Conservation (phyloP, 2,797 vertebrate species). For the Caiman crocodilus region DNA sequence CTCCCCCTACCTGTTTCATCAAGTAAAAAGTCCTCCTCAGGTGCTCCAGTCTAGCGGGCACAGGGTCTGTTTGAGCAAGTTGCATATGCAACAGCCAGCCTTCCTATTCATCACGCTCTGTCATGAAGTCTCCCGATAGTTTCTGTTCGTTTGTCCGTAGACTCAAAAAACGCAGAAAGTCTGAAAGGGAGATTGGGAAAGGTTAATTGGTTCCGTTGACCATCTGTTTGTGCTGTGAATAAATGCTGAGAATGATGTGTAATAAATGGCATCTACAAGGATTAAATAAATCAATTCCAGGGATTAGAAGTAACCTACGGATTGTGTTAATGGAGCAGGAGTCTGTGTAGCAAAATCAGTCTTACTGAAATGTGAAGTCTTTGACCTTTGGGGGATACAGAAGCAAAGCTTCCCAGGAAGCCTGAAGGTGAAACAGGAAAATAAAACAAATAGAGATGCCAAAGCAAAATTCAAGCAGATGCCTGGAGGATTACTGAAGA, state of each 20-base stretch:
- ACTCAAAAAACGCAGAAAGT: conserved; percentile 66
- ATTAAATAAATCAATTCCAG: conserved; percentile 79
- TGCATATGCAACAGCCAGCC: conserved; percentile 31
- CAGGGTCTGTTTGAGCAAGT: conserved; percentile 46
- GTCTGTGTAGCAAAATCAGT: conserved; percentile 59
- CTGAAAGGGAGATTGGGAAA: conserved; percentile 79
- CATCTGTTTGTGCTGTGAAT: conserved; percentile 85
- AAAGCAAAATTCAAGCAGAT: background rate
- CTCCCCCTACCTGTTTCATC: background rate
- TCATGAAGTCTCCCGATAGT: conserved; percentile 76
- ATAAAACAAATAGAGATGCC: background rate
- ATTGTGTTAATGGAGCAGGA: conserved; percentile 80
- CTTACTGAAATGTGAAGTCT: conserved; percentile 5
- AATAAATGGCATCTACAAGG: conserved; percentile 78
- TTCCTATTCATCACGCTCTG: conserved; percentile 78
- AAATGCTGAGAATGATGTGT: conserved; percentile 70
- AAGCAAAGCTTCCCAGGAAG: conserved; percentile 17
- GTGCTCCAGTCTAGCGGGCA: background rate
- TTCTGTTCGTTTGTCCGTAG: conserved; percentile 77
- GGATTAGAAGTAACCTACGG: conserved; percentile 75
- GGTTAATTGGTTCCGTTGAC: conserved; percentile 91
- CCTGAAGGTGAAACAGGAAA: conserved; percentile 51
- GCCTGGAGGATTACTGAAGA: background rate
- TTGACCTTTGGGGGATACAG: conserved; percentile 34
- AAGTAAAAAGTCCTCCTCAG: background rate